These are phyloP conservation scores for Trachelipus rathkii DNA, from an alignment of 1,140 invertebrate genomes.

Conservation along the genomic window DNA sequence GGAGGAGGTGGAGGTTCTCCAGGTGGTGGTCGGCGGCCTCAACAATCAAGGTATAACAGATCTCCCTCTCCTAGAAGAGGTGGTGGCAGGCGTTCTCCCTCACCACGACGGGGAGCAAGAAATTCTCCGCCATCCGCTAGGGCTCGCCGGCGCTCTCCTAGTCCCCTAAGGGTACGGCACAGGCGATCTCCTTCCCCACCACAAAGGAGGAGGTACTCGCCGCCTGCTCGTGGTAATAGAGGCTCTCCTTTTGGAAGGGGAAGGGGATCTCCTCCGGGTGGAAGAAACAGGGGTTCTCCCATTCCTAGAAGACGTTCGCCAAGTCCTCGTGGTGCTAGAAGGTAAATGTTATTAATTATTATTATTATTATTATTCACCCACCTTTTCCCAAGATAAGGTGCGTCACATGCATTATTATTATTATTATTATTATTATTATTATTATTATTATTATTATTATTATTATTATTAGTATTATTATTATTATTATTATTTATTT, in stretches of 20 bases:
- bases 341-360: no score
- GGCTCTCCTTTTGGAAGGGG: conserved; percentile 35
- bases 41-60: conserved; percentile 2
- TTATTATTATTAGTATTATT: no score
- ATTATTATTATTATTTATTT: no score
- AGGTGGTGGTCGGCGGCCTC: conserved; percentile 6
- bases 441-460: no score
- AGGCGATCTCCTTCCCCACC: conserved; percentile 33
- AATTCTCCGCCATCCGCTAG: conserved; percentile 20
- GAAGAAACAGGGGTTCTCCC: conserved; percentile 36
- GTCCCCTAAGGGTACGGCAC: conserved; percentile 50
- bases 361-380: no score
- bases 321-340: conserved; percentile 23
- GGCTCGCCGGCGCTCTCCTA: conserved; percentile 45
- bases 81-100: neutral
- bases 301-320: conserved; percentile 29
- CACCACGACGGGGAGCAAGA: neutral
- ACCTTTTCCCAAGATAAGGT: no score
- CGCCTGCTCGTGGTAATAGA: conserved; percentile 26
- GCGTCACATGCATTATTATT: no score
- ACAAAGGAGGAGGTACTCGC: conserved; percentile 48
- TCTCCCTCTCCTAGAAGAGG: conserved; percentile 18
- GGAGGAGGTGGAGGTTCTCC: conserved; percentile 19
- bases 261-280: conserved; percentile 31
- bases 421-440: no score